Evolutionary conservation across 2,888 invertebrate genomes (phyloP), one percentile per base, ranked within the genome.

Genomic region (Notodonta dromedarius): DNA sequence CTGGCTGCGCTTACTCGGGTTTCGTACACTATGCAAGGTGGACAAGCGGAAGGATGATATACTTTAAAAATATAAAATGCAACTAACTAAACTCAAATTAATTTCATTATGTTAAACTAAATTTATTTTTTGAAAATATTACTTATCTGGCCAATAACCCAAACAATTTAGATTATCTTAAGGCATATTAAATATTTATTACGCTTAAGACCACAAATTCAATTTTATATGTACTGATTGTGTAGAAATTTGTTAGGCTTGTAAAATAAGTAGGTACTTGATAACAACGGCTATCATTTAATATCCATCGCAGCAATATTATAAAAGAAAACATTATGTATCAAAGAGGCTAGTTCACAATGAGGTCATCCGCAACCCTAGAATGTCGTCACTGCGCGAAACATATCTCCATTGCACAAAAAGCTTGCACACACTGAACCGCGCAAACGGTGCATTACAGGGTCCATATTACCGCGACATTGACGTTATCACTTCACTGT

Each of bases 401-500:
- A 51, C 51, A 16, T 24, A 51, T 16, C 16, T 51, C 24, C 24
- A 0, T 16, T 16, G 24, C 51, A 53, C 32, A 35, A 53, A 24
- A 53, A 35, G 13, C 24, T 32, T 59, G 56, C 67, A 69, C 75
- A 73, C 77, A 76, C 76, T 73, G 65, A 50, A 62, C 59, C 64
- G 52, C 71, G 71, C 58, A 73, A 76, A 56, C 73, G 73, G 79
- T 76, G 82, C 80, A 81, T 83, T 79, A 80, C 77, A 74, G 69
- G 71, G 67, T 74, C 77, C 78, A 79, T 63, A 76, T 77, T 67
- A 69, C 71, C 65, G 66, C 70, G 79, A 80, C 78, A 57, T 83
- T 82, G 81, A 83, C 74, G 68, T 78, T 24, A 83, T 84, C 91
- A 91, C 91, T 91, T 88, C 92, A 92, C 92, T 90, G 73, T 78